Base-by-base conservation (phyloP, 2,888 invertebrate genomes). In the Palloptera scutellata region DNA sequence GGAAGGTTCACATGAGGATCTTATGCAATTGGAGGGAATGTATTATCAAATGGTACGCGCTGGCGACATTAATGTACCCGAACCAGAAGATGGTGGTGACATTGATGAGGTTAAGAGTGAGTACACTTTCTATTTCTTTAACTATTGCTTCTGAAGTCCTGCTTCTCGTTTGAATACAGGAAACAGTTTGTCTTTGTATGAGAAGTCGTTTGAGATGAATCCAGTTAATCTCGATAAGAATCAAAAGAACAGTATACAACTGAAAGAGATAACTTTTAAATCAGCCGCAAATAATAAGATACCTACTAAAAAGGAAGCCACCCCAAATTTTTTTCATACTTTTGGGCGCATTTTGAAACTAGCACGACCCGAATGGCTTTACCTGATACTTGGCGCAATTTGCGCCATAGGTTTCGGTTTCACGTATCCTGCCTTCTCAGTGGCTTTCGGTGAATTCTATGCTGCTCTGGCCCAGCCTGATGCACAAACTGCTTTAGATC, bases 371-470 rank as follows among this genome's bases (percentile, higher is more conserved):
- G 93, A 94, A 81, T 91, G 91, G 87, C 88, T 87, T 58, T 87
- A 87, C 76, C 88, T 93, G 76, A 64, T 90, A 1, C 78, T 89
- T 1, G 91, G 91, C 0, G 86, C 89, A 0, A 66, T 91, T 1
- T 89, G 91, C 0, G 90, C 93, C 0, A 83, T 89, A 0, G 86
- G 88, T 10, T 91, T 91, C 1, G 94, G 94, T 0, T 87, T 89
- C 0, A 89, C 91, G 0, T 91, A 92, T 78, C 93, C 93, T 0
- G 88, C 89, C 6, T 93, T 92, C 77, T 91, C 93, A 0, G 86
- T 93, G 0, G 86, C 93, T 2, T 93, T 93, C 77, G 93, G 93
- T 54, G 92, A 93, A 79, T 90, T 92, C 11, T 91, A 92, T 76
- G 89, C 89, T 86, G 89, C 92, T 72, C 86, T 93, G 75, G 88